Evolutionary conservation across 1,140 invertebrate genomes (phyloP).

Genomic region (Diabrotica virgifera): DNA sequence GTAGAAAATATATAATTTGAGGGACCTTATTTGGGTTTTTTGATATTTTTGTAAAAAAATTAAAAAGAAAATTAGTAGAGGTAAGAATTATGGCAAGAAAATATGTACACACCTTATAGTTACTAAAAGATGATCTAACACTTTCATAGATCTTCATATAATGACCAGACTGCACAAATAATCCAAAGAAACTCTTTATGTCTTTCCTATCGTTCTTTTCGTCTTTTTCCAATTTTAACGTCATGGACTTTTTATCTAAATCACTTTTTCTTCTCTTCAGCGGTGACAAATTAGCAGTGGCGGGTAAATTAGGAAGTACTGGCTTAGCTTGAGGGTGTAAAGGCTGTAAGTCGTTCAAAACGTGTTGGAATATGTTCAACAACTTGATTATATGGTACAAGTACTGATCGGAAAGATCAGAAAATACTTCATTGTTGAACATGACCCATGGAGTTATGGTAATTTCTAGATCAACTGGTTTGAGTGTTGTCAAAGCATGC

Average conservation of each 20-base stretch:
- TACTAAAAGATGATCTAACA: slow-evolving; percentile 70
- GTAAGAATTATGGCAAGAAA: too few relatives aligned
- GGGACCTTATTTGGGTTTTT: too few relatives aligned
- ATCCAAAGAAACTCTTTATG: slow-evolving; percentile 53
- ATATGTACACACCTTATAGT: slow-evolving; percentile 64
- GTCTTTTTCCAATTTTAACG: slow-evolving; percentile 36
- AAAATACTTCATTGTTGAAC: slow-evolving; percentile 52
- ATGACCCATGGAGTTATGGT: slow-evolving; percentile 52
- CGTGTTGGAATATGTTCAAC: slow-evolving; percentile 71
- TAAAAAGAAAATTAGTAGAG: too few relatives aligned
- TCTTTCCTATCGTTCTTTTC: slow-evolving; percentile 47
- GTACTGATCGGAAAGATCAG: slow-evolving; percentile 57
- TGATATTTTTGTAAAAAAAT: too few relatives aligned
- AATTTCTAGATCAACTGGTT: slow-evolving; percentile 22
- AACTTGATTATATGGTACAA: slow-evolving; percentile 67
- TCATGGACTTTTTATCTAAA: slow-evolving; percentile 34
- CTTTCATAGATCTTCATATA: slow-evolving; percentile 77
- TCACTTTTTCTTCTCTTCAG: slow-evolving; percentile 52
- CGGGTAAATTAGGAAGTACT: slow-evolving; percentile 51
- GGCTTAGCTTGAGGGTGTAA: slow-evolving; percentile 57
- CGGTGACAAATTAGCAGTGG: slow-evolving; percentile 49
- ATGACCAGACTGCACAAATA: slow-evolving; percentile 65
- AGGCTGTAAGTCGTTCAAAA: slow-evolving; percentile 70
- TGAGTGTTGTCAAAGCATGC: slow-evolving; percentile 19
- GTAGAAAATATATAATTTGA: too few relatives aligned